Conservation (phyloP, 1,140 invertebrate genomes). For the Drosophila subobscura region DNA sequence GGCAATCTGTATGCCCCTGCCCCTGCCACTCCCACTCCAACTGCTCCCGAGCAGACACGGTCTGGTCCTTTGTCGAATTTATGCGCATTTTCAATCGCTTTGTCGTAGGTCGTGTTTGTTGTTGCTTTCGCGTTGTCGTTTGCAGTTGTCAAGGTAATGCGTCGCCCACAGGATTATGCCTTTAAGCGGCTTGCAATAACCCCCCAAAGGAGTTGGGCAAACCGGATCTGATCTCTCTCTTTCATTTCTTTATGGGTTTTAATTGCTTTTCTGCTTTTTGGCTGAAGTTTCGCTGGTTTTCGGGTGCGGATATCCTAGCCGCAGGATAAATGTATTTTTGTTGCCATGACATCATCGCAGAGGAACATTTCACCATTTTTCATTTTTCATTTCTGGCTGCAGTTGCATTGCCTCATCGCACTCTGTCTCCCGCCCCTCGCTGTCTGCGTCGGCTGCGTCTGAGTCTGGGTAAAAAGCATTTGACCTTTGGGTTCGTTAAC, state of each 20-base stretch:
- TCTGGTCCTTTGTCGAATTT: conserved; percentile 63
- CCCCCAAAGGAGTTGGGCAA: too few relatives aligned
- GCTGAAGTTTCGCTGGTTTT: not conserved
- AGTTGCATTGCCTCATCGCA: conserved; percentile 49
- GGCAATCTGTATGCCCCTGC: conserved; percentile 23
- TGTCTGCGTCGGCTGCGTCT: conserved; percentile 27
- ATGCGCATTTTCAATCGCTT: conserved; percentile 80
- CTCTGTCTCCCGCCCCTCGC: conserved; percentile 4
- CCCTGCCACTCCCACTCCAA: conserved; percentile 9
- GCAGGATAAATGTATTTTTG: conserved; percentile 12
- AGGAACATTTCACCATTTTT: conserved; percentile 6
- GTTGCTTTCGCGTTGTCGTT: conserved; percentile 36
- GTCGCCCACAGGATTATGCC: conserved; percentile 71
- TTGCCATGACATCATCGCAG: conserved; percentile 57
- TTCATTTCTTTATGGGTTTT: conserved; percentile 13
- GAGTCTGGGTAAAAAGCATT: conserved; percentile 57
- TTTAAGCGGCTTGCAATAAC: conserved; percentile 29
- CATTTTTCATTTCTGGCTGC: conserved; percentile 21
- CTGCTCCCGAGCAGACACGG: conserved; percentile 26
- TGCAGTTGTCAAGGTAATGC: conserved; percentile 70
- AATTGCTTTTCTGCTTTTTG: conserved; percentile 27
- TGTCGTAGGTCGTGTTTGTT: conserved; percentile 81
- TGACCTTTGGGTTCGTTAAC: conserved; percentile 74
- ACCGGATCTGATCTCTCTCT: not conserved
- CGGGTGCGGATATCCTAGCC: conserved; percentile 18